A percentile compares a stretch with the other conserved stretches of the same genome.
These are phyloP conservation scores for Lontra canadensis DNA, from an alignment of 2,113 vertebrate species.

Conservation along the genomic window DNA sequence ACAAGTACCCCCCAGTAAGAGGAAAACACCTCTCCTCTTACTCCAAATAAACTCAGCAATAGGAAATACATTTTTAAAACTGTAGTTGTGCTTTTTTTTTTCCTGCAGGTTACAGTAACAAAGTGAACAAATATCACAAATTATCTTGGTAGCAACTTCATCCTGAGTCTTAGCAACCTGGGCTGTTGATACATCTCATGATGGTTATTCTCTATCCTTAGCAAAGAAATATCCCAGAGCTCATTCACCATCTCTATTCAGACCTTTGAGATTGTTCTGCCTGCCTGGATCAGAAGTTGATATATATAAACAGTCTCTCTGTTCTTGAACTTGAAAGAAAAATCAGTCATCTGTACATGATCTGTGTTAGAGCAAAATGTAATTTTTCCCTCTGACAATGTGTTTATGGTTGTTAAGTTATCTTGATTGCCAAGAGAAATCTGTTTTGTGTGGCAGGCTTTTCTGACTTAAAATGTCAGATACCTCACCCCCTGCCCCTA, in stretches of 20 bases:
- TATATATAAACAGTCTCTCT: conserved; percentile 82
- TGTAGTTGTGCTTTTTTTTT: neutral
- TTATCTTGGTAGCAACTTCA: conserved; percentile 67
- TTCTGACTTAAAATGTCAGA: conserved; percentile 78
- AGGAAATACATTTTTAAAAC: neutral
- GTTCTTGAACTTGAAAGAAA: conserved; percentile 83
- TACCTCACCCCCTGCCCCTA: neutral
- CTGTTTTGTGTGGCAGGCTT: conserved; percentile 77
- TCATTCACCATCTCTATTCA: conserved; percentile 70
- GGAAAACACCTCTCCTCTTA: neutral
- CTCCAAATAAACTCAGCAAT: conserved; percentile 24
- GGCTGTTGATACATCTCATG: conserved; percentile 53
- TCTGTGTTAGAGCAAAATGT: conserved; percentile 82
- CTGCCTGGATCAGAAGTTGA: conserved; percentile 78
- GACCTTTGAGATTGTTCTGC: conserved; percentile 71
- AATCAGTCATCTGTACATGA: conserved; percentile 85
- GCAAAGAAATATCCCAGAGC: conserved; percentile 69
- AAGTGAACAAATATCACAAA: conserved; percentile 56
- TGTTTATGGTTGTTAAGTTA: conserved; percentile 84
- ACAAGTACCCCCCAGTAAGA: neutral
- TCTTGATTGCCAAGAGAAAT: conserved; percentile 85
- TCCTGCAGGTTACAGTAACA: conserved; percentile 32
- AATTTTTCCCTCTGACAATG: conserved; percentile 84
- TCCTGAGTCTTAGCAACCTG: conserved; percentile 62
- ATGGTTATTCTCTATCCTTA: conserved; percentile 63